These are phyloP conservation scores for Sesamia inferens DNA, from an alignment of 2,888 invertebrate species.

Conservation along the genomic window DNA sequence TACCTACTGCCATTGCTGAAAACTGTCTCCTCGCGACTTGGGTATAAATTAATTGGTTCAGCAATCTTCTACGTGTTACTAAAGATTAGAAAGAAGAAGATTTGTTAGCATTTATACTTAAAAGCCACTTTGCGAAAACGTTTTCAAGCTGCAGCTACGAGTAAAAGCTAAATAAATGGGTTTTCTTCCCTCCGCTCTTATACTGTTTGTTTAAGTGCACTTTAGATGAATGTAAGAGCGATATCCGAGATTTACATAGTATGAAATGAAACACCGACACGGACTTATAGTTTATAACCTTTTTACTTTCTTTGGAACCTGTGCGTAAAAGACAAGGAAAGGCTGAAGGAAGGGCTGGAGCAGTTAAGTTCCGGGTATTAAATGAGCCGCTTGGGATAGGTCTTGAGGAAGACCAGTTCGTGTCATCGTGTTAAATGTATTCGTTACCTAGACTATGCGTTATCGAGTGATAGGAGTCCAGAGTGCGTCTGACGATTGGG, in stretches of 20 bases:
- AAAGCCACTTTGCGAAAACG: constrained; percentile 9
- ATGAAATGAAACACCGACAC: neutral
- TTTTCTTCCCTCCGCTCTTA: constrained; percentile 1
- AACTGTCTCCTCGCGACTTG: neutral
- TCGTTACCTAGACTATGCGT: too few relatives aligned
- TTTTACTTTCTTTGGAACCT: neutral
- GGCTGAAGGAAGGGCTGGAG: too few relatives aligned
- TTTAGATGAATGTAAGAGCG: constrained; percentile 2
- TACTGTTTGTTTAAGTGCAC: constrained; percentile 27
- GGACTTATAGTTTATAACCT: neutral
- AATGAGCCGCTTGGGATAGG: too few relatives aligned
- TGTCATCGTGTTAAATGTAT: too few relatives aligned
- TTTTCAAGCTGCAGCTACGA: constrained; percentile 4
- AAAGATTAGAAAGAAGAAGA: neutral
- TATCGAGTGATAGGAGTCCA: too few relatives aligned
- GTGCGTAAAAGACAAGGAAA: too few relatives aligned
- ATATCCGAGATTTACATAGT: neutral
- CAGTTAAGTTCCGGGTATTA: too few relatives aligned
- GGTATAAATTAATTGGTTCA: neutral
- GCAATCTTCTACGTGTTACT: neutral
- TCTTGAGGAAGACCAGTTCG: too few relatives aligned
- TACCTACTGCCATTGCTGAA: neutral
- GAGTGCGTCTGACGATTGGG: too few relatives aligned
- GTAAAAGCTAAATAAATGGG: constrained; percentile 21
- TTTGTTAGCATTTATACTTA: neutral